phyloP scores from a whole-genome alignment of 37 sponge, comb jelly and placozoan species.

The Beroe ovata region DNA sequence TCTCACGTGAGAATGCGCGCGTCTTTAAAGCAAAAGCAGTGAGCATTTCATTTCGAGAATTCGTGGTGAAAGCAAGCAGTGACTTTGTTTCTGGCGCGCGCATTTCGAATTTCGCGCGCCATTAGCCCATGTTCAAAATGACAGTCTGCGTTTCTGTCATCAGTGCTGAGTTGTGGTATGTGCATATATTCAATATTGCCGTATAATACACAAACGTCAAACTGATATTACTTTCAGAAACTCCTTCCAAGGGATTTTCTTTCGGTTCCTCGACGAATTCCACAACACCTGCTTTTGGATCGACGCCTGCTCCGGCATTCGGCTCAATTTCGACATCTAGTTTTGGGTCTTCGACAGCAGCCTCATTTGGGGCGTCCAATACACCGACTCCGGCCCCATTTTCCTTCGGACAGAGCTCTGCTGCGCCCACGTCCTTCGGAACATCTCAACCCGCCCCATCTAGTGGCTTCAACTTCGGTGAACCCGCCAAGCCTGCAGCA shows the following conservation, averaged over 20 bases:
- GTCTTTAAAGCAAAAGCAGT: neutral
- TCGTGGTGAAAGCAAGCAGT: slow-evolving; percentile 3
- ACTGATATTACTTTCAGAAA: neutral
- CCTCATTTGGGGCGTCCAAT: neutral
- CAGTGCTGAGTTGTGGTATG: neutral
- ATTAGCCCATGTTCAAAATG: neutral
- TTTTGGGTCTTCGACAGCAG: slow-evolving; percentile 3
- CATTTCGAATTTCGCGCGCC: slow-evolving; percentile 30
- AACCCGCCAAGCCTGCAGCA: neutral
- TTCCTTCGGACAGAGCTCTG: neutral
- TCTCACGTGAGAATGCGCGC: slow-evolving; percentile 13
- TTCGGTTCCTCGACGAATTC: neutral
- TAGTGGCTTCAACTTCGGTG: slow-evolving; percentile 43
- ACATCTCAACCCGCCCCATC: neutral
- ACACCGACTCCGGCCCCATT: slow-evolving; percentile 5
- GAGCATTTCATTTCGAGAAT: neutral
- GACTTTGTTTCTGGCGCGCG: neutral
- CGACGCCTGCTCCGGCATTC: slow-evolving; percentile 1
- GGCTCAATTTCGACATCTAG: neutral
- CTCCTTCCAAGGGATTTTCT: slow-evolving; percentile 1
- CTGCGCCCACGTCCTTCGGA: neutral
- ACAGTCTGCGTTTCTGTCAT: neutral
- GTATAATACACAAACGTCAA: neutral
- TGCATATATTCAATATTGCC: neutral
- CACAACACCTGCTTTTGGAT: neutral